Evolutionary conservation across 2,113 vertebrate genomes (phyloP).

Genomic region (Trichechus manatus): DNA sequence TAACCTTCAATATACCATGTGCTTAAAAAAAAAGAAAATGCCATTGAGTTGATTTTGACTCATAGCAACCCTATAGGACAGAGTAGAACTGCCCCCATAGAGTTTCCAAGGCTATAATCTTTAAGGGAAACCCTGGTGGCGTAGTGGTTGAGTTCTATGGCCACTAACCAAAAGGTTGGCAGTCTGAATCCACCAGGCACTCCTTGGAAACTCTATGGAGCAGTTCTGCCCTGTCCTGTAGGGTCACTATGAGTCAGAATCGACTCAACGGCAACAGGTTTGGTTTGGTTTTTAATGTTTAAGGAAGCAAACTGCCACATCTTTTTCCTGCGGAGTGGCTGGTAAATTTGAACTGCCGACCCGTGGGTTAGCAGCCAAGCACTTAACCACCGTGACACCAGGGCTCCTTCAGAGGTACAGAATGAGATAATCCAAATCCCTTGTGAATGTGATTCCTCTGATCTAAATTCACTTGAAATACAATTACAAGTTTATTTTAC

Average conservation of each 20-base stretch:
- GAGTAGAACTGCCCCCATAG: neutral
- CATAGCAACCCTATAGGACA: neutral
- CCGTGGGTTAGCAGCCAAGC: neutral
- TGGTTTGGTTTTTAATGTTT: too few relatives aligned
- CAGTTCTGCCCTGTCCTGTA: too few relatives aligned
- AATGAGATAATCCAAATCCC: constrained; percentile 2
- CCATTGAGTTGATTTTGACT: neutral
- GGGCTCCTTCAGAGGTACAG: neutral
- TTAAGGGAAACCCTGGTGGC: too few relatives aligned
- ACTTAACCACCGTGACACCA: neutral
- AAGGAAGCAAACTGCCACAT: neutral
- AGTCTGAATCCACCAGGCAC: too few relatives aligned
- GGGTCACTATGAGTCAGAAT: too few relatives aligned
- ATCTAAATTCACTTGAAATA: constrained; percentile 46
- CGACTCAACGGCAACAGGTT: too few relatives aligned
- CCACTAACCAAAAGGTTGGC: too few relatives aligned
- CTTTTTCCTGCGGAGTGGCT: neutral
- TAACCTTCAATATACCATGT: neutral
- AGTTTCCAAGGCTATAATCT: too few relatives aligned
- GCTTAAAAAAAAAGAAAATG: neutral
- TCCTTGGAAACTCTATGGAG: too few relatives aligned
- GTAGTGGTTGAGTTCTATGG: too few relatives aligned
- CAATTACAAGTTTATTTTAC: constrained; percentile 62
- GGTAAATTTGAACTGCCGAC: neutral
- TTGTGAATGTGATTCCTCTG: neutral